Evolutionary conservation across 1,140 invertebrate species (phyloP).

Genomic region (Atta texana): DNA sequence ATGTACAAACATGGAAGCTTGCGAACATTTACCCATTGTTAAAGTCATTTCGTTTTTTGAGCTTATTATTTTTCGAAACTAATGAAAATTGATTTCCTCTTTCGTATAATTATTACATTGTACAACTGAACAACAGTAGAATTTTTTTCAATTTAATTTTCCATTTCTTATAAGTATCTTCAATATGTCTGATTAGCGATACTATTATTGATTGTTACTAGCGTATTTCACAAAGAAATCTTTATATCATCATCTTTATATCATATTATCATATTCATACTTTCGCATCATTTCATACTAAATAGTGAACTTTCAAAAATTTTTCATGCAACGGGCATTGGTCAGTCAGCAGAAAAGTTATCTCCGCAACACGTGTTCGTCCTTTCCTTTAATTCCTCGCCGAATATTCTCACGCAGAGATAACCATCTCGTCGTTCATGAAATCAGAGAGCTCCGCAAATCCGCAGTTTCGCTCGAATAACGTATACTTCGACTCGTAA

Average conservation of each 20-base stretch:
- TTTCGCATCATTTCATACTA: not conserved
- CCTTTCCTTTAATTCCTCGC: not conserved
- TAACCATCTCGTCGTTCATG: not conserved
- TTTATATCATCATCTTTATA: not conserved
- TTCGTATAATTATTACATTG: too few species aligned
- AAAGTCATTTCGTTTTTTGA: too few species aligned
- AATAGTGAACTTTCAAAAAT: constrained; percentile 12
- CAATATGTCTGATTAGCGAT: too few species aligned
- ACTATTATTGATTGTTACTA: too few species aligned
- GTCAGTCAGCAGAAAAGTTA: not conserved
- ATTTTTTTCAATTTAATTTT: too few species aligned
- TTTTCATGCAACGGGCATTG: not conserved
- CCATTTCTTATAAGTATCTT: too few species aligned
- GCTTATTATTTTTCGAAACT: too few species aligned
- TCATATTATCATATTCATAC: not conserved
- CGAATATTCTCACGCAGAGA: not conserved
- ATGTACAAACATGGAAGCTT: too few species aligned
- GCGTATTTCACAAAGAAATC: too few species aligned
- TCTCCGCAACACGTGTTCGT: not conserved
- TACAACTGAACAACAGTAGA: too few species aligned
- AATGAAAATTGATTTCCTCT: too few species aligned
- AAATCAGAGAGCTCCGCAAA: not conserved
- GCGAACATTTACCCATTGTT: too few species aligned
- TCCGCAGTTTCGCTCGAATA: constrained; percentile 12
- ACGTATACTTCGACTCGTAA: not conserved